Base-by-base conservation (phyloP, 1,140 invertebrate genomes). In the Andricus grossulariae region DNA sequence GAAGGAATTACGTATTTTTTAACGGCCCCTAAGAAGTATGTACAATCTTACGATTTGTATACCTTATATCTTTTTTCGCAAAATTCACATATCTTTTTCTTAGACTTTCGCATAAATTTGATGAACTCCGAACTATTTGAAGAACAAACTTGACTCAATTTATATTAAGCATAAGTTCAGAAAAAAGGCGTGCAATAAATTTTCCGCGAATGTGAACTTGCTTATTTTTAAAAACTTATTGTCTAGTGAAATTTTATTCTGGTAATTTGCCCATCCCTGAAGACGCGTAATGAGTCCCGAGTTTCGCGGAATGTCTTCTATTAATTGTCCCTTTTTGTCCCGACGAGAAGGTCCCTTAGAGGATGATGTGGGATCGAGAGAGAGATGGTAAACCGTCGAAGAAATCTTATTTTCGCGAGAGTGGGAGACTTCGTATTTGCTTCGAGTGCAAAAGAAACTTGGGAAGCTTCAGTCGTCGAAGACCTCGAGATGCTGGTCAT, bases 241-340 rank as follows among this genome's bases (percentile, higher is more conserved):
- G 32, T 66, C 25, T 45, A 1, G 60, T n/a, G 60, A 66, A 66
- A 66, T 39, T 39, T 66, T 32, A 39, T 66, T 54, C 39, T 66
- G 60, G 25, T 66, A 66, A 66, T 66, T 45, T 66, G 60, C 25
- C 60, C 60, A 66, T 66, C 32, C 16, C 60, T 66, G 60, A 39
- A 16, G 16, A 32, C n/a, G 60, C 39, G 60, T 66, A 66, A 66
- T 66, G 60, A 66, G 60, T 39, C 60, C 3, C 60, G 60, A 66
- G 25, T 66, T 66, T 66, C 60, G 60, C 21, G 55, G 83, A 84
- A 84, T 72, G 75, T 75, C 54, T 76, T 74, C 77, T 80, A 80
- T 77, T 72, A 75, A 74, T 57, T 74, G 76, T 50, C 52, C 21
- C 60, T 66, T 66, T 66, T 66, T 66, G 15, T 57, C 19, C 60